Base-by-base conservation (phyloP, 2,888 invertebrate genomes). In the Stenichneumon culpator region DNA sequence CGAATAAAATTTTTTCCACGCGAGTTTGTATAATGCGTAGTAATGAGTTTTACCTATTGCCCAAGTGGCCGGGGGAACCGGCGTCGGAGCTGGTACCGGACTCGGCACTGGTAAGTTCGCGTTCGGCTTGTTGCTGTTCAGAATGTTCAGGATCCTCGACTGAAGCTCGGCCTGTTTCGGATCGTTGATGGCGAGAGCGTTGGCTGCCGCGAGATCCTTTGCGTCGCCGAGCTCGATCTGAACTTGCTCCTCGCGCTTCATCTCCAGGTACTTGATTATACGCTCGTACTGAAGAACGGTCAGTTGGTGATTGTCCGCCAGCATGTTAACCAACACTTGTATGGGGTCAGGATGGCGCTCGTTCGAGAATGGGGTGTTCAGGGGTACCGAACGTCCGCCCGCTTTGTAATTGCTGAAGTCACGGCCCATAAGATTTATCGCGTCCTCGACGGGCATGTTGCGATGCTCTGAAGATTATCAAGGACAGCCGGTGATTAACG, bases 391-490 rank as follows among this genome's bases (percentile, higher is more conserved):
- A 92, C 95, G 94, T 82, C 95, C 94, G 25, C 95, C 95, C 79
- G 95, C 94, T 93, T 95, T 95, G 91, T 96, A 96, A 89, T 93
- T 95, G 36, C 95, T 95, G 91, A 96, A 97, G 90, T 98, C 97
- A 0, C 97, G 95, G 9, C 96, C 95, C 44, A 99, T 95, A 86
- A 99, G 95, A 87, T 96, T 95, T 82, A 99, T 94, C 0, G 99
- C 98, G 94, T 99, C 98, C 79, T 99, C 98, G 54, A 98, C 93
- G 0, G 98, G 98, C 98, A 99, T 99, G 94, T 99, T 99, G 89
- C 99, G 96, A 94, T 99, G 99, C 93, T 99, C 99, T 97, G 95
- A 87, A 93, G 90, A 87, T 88, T 77, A 79, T 83, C 44, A 11
- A 63, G 1, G 28, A 63, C 39, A 22, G 14, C 16, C 32, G 50